Evolutionary conservation across 2,797 vertebrate species (phyloP), one percentile per base, ranked within the genome.

Genomic region (Salmo trutta): DNA sequence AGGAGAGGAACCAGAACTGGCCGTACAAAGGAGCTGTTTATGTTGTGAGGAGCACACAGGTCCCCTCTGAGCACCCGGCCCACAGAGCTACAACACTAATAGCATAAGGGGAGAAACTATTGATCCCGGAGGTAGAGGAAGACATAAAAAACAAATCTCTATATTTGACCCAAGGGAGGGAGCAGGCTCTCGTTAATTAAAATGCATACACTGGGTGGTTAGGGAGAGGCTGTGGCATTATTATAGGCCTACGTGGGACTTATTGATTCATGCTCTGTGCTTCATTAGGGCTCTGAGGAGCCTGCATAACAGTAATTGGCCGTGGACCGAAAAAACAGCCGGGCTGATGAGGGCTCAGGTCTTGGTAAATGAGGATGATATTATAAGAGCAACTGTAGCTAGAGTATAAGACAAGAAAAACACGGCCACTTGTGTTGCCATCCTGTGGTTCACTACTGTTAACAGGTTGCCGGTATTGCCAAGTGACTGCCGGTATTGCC

Each of bases 201-300:
- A 78, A 31, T 67, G 70, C 71, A 53, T 62, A 64, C 36, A 6
- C 7, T 24, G 4, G 51, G 31, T 67, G 56, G 77, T 69, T 21
- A 71, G 54, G 64, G 53, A 74, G 73, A 81, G 10, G 27, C 17
- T 68, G 8, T 8, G 19, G 24, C 69, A 80, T 53, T 68, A 75
- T 73, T 76, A 67, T 59, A 14, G 66, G 36, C 66, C 47, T 76
- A 51, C 29, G 24, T 29, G 66, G 62, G 74, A 77, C 51, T 5
- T 16, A 66, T 2, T 69, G 66, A 67, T 76, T 73, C 59, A 36
- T 29, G 56, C 72, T 71, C 5, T 19, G 24, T 51, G 71, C 41
- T 64, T 83, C 41, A 83, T 76, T 75, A 76, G 56, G 79, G 79
- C 51, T 80, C 21, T 75, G 76, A 75, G 80, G 31, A 83, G 52